Percentiles rank a stretch among this genome's conserved stretches.
These are phyloP conservation scores for Amiota minor DNA, from an alignment of 2,888 invertebrate genomes.

Conservation along the genomic window DNA sequence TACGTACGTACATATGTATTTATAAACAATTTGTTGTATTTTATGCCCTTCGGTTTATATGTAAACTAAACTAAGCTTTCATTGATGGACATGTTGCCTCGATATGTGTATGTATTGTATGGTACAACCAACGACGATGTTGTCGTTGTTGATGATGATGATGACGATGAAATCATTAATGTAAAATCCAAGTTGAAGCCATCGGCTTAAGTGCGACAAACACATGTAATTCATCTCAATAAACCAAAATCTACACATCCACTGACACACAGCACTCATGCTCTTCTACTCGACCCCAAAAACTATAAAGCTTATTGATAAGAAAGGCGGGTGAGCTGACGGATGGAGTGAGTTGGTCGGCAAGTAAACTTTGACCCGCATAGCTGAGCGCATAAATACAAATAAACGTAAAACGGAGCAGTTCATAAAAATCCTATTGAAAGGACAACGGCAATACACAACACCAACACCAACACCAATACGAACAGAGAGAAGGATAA, in stretches of 20 bases:
- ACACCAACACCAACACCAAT: neutral
- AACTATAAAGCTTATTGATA: conserved; percentile 53
- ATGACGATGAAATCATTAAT: neutral
- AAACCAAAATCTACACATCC: conserved; percentile 49
- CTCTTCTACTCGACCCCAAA: conserved; percentile 34
- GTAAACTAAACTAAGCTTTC: conserved; percentile 12
- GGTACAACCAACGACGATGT: no score
- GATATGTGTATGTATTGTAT: no score
- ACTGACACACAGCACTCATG: no score
- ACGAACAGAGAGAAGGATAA: no score
- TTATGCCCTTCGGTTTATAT: no score
- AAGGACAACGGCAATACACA: neutral
- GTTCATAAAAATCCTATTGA: conserved; percentile 43
- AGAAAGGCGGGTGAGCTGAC: neutral
- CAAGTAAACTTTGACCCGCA: conserved; percentile 15
- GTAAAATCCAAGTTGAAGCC: conserved; percentile 3
- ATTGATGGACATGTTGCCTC: conserved; percentile 51
- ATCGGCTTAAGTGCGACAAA: conserved; percentile 26
- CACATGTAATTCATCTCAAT: conserved; percentile 62
- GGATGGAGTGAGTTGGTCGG: no score
- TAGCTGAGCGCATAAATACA: conserved; percentile 51
- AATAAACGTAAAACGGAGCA: conserved; percentile 40
- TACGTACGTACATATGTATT: no score
- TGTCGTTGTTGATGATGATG: conserved; percentile 51
- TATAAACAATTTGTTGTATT: no score